Percentiles rank a stretch among this genome's conserved stretches.
These are phyloP conservation scores for Netelia virgata DNA, from an alignment of 2,888 invertebrate genomes.

Conservation along the genomic window DNA sequence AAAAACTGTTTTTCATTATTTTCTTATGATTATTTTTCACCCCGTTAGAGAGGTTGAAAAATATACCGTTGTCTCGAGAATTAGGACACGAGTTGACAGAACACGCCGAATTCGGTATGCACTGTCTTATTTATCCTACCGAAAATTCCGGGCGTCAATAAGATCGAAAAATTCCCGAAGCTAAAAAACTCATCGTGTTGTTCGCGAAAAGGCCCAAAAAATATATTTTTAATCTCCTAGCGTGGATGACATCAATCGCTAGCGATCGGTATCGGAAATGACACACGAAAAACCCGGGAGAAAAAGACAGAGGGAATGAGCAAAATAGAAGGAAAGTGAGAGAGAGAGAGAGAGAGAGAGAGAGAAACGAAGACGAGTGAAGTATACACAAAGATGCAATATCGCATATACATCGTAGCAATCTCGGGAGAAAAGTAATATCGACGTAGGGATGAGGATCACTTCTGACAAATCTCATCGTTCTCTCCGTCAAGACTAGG, in stretches of 20 bases:
- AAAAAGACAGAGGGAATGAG: background rate
- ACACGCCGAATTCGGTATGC: too few species aligned
- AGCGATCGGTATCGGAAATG: background rate
- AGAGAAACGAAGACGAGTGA: background rate
- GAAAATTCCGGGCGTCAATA: too few species aligned
- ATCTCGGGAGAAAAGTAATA: conserved; percentile 49
- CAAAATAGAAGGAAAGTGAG: background rate
- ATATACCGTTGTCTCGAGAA: too few species aligned
- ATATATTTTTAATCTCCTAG: background rate
- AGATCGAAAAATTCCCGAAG: background rate
- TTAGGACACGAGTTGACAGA: too few species aligned
- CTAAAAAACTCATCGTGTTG: background rate
- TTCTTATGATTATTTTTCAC: background rate
- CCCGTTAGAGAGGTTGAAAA: too few species aligned
- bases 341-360: background rate
- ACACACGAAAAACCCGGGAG: background rate
- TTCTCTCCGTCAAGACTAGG: conserved; percentile 58
- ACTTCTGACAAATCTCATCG: conserved; percentile 69
- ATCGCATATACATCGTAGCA: conserved; percentile 42
- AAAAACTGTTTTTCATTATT: background rate
- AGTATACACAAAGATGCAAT: background rate
- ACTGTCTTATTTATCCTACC: too few species aligned
- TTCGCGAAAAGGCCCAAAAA: background rate
- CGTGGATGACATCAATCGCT: background rate
- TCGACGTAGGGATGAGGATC: conserved; percentile 56